Evolutionary conservation across 2,113 vertebrate genomes (phyloP).

Genomic region (Tenebrosternarchus preto): DNA sequence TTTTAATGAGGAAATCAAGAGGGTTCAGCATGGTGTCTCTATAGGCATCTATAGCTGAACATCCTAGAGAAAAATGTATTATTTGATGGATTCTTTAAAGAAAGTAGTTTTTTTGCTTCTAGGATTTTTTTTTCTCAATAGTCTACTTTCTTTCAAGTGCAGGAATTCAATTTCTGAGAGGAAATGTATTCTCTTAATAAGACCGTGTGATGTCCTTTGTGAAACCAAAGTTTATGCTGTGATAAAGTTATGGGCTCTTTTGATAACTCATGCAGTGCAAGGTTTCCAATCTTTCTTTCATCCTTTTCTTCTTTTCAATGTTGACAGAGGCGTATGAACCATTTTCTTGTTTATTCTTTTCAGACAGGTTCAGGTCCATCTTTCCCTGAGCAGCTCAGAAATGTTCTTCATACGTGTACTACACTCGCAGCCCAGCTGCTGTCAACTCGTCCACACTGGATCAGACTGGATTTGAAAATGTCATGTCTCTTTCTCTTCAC

Average conservation of each 20-base stretch:
- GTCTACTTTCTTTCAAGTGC: not conserved
- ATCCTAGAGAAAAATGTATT: not conserved
- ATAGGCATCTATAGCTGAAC: conserved; percentile 21
- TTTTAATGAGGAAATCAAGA: conserved; percentile 20
- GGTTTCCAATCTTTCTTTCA: conserved; percentile 1
- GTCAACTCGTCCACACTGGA: conserved; percentile 6
- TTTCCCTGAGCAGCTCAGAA: not conserved
- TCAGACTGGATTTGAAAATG: not conserved
- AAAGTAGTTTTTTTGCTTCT: not conserved
- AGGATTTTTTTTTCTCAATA: conserved; percentile 1
- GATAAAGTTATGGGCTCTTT: not conserved
- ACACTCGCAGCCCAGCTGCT: conserved; percentile 8
- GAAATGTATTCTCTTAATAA: not conserved
- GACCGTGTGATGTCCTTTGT: not conserved
- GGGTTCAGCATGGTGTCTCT: conserved; percentile 30
- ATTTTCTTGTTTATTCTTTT: not conserved
- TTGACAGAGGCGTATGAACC: not conserved
- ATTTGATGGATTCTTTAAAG: conserved; percentile 18
- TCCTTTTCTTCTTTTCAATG: conserved; percentile 2
- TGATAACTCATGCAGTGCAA: not conserved
- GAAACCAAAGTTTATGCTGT: not conserved
- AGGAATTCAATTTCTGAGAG: not conserved
- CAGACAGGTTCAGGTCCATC: conserved; percentile 13
- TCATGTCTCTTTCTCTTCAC: conserved; percentile 8
- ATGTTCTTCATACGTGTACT: not conserved